Base-by-base conservation (phyloP, 2,113 vertebrate species). In the Synchiropus splendidus region DNA sequence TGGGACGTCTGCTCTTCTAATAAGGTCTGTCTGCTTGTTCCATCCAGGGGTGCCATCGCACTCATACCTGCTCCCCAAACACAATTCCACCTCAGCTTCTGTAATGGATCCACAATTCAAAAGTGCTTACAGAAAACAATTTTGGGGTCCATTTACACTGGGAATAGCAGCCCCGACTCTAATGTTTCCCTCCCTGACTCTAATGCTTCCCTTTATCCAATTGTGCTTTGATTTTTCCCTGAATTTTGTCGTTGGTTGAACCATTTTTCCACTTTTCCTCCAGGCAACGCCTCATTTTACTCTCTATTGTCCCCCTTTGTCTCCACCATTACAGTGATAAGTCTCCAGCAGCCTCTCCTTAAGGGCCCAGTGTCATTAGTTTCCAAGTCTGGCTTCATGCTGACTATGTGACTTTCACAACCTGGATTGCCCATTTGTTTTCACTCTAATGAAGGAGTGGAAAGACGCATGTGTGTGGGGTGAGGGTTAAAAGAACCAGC, bases 1-100 rank as follows among this genome's bases (percentile, higher is more conserved):
- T 75, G 72, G 67, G 60, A 74, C 45, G 74, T 77, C 74, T 70
- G 68, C 66, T 69, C 73, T 78, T 75, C 80, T 82, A 82, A 82
- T 77, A 78, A 82, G 75, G 75, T 72, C 74, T 72, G 72, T 80
- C 71, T 77, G 75, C 45, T 55, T 56, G 45, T 48, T 60, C 58
- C 59, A 62, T 60, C 56, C 33, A 38, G 47, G 64, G 55, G 68
- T 46, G 48, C 50, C 38, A 48, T 34, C 13, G 36, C 5, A 45
- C 54, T 71, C 72, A 47, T 70, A 71, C 64, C 57, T 61, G 64
- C 43, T 72, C 76, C 73, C 77, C 16, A 52, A 79, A 65, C 55
- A 42, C 60, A 21, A 53, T 58, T 68, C 56, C 47, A 50, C 64
- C 65, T 70, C 55, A 36, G 34, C 44, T 40, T 54, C 61, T 64